Conservation (phyloP, 2,113 vertebrate species). For the Marmota flaviventris region DNA sequence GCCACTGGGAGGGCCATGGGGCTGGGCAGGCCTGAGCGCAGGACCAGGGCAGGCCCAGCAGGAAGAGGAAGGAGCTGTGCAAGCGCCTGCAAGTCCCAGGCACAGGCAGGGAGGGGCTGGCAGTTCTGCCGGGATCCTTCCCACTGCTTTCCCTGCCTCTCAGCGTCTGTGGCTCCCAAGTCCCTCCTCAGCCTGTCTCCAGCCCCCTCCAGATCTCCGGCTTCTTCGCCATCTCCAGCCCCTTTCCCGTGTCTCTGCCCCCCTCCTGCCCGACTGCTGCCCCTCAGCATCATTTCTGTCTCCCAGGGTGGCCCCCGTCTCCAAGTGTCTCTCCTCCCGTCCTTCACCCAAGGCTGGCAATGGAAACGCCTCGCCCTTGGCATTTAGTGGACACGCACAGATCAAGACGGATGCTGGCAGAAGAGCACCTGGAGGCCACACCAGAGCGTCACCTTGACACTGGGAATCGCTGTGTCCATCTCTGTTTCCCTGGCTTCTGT, state of each 20-base stretch:
- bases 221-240: no score
- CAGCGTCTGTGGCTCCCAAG: not conserved
- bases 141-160: not conserved
- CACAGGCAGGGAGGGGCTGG: not conserved
- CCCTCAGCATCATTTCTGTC: not conserved
- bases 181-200: not conserved
- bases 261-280: no score
- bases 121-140: not conserved
- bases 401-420: not conserved
- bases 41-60: not conserved
- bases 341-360: not conserved
- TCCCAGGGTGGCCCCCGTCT: not conserved
- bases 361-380: not conserved
- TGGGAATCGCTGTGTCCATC: not conserved
- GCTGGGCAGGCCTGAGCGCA: not conserved
- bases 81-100: not conserved
- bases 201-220: no score
- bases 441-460: not conserved
- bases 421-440: not conserved
- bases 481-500: not conserved
- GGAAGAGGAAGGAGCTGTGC: not conserved
- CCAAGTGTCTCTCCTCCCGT: no score
- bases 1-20: not conserved
- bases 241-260: not conserved
- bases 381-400: no score